Evolutionary conservation across 2,113 vertebrate genomes (phyloP).

Genomic region (Atherinomorus stipes): DNA sequence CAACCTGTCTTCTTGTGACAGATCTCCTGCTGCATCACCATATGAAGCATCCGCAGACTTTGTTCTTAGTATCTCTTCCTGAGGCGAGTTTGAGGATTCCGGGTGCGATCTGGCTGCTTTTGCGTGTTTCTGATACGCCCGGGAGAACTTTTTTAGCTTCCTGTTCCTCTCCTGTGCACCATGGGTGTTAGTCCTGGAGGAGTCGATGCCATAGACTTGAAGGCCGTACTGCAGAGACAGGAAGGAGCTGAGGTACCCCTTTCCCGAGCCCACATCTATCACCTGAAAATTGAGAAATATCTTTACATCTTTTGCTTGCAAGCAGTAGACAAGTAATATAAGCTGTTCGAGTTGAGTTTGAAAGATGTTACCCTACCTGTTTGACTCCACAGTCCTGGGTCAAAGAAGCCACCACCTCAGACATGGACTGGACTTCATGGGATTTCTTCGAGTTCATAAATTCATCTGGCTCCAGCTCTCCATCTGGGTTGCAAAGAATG

Average conservation of each 20-base stretch:
- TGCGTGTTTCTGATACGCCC: conserved; percentile 80
- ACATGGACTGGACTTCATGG: conserved; percentile 95
- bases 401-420: conserved; percentile 86
- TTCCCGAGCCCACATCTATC: conserved; percentile 96
- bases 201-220: conserved; percentile 95
- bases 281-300: conserved; percentile 79
- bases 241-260: conserved; percentile 96
- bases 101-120: neutral
- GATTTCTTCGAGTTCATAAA: conserved; percentile 98
- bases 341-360: neutral
- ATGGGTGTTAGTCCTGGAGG: conserved; percentile 90
- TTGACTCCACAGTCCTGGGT: conserved; percentile 84
- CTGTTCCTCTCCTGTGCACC: conserved; percentile 94
- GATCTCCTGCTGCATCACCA: neutral
- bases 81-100: neutral
- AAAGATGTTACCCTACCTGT: conserved; percentile 81
- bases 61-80: neutral
- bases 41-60: neutral
- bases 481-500: conserved; percentile 42
- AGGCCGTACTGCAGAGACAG: conserved; percentile 92
- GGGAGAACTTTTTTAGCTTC: conserved; percentile 95
- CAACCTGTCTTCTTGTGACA: conserved; percentile 20
- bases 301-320: neutral
- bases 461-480: conserved; percentile 83
- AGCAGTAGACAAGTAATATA: too few species aligned